Base-by-base conservation (phyloP, 2,888 invertebrate species). In the Agrotis exclamationis region DNA sequence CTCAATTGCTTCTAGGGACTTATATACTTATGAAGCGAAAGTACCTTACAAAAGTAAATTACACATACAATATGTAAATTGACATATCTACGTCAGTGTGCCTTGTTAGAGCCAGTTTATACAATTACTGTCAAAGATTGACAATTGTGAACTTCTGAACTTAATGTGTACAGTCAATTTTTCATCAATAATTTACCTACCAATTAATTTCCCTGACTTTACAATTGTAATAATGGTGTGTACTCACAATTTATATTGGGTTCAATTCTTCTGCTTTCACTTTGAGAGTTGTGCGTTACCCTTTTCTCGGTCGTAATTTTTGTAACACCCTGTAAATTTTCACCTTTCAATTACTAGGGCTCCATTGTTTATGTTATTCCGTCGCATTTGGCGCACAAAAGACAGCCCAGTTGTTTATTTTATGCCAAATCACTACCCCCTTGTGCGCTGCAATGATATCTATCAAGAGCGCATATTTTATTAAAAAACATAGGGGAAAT, bases 351-450 rank as follows among this genome's bases (percentile, higher is more conserved):
- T 78, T 69, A 77, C 62, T 68, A 58, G 91, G 93, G 93, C 88
- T 84, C 85, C 75, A 88, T 94, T 95, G 96, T 95, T 95, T 95
- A 93, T 95, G 91, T 96, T 96, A 94, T 95, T 95, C 89, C 92
- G 92, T 86, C 90, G 94, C 91, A 94, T 95, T 94, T 92, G 90
- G 89, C 88, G 82, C 85, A 95, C 93, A 94, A 95, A 92, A 93
- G 94, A 90, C 92, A 87, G 87, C 87, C 85, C 91, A 87, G 88
- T 91, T 96, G 95, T 96, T 96, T 95, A 95, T 91, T 93, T 94
- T 95, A 87, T 91, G 95, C 95, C 92, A 95, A 96, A 95, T 96
- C 96, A 96, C 94, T 93, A 90, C 94, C 93, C 94, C 93, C 94
- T 85, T 78, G 84, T 82, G 24, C 84, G 89, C 92, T 81, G 89